phyloP scores from a whole-genome alignment of 2,113 vertebrate genomes.

The Pristiophorus japonicus region DNA sequence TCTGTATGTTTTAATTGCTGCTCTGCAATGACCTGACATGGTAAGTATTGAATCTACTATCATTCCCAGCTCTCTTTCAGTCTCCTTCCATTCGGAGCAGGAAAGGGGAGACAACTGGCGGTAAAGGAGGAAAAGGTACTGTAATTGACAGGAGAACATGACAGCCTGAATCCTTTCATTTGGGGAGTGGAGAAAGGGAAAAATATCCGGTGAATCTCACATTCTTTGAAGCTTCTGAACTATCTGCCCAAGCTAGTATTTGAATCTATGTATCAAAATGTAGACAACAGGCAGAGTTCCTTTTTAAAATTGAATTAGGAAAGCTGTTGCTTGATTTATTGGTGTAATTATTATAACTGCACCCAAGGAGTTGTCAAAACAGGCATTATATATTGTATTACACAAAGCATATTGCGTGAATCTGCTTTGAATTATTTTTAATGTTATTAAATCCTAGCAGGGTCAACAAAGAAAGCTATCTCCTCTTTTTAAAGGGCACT shows the following conservation, averaged over 20 bases:
- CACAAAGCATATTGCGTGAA: not conserved
- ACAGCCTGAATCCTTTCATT: not conserved
- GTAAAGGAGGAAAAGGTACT: not conserved
- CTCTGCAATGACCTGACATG: not conserved
- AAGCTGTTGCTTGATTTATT: conserved; percentile 3
- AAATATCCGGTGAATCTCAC: not conserved
- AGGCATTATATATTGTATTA: not conserved
- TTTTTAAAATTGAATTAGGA: not conserved
- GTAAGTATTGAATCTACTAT: not conserved
- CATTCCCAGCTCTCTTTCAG: not conserved
- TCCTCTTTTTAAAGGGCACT: not conserved
- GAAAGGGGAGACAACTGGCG: not conserved
- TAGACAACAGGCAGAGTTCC: not conserved
- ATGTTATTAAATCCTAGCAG: not conserved
- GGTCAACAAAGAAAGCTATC: not conserved
- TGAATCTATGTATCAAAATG: not conserved
- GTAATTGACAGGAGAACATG: not conserved
- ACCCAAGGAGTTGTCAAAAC: not conserved
- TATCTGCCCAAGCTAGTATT: not conserved
- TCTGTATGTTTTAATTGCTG: not conserved
- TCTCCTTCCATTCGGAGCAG: not conserved
- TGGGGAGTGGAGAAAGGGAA: not conserved
- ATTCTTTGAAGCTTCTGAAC: not conserved
- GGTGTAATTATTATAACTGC: not conserved
- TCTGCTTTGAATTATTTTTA: not conserved